These are phyloP conservation scores for Acrobeloides nanus DNA, from an alignment of 2,888 invertebrate genomes.

Conservation along the genomic window DNA sequence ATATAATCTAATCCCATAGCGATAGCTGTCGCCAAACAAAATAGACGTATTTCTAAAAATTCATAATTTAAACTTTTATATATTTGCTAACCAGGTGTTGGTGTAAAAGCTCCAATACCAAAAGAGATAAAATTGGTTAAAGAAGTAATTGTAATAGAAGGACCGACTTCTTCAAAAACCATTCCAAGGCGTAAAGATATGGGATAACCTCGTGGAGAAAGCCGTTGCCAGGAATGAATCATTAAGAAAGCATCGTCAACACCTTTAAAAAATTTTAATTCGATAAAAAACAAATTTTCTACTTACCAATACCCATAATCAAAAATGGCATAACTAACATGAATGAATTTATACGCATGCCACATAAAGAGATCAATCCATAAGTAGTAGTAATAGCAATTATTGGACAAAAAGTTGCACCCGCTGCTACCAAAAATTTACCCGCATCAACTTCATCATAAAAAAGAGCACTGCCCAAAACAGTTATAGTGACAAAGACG, in stretches of 20 bases:
- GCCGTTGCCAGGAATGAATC: conserved; percentile 48
- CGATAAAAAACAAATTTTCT: neutral
- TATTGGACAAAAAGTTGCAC: conserved; percentile 1
- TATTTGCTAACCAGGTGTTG: conserved; percentile 41
- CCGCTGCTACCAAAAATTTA: conserved; percentile 23
- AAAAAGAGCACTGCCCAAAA: conserved; percentile 36
- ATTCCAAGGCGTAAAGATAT: conserved; percentile 26
- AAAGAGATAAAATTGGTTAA: conserved; percentile 53
- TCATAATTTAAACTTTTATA: neutral
- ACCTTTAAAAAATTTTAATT: neutral
- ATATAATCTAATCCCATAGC: conserved; percentile 48
- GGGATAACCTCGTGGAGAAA: conserved; percentile 10
- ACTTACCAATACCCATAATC: conserved; percentile 49
- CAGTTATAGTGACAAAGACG: conserved; percentile 39
- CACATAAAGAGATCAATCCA: conserved; percentile 38
- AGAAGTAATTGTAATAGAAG: conserved; percentile 51
- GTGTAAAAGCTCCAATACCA: conserved; percentile 49
- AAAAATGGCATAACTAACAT: conserved; percentile 51
- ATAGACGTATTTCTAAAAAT: conserved; percentile 46
- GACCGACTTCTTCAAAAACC: conserved; percentile 50
- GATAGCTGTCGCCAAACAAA: conserved; percentile 49
- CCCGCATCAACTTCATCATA: conserved; percentile 26
- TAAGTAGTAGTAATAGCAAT: conserved; percentile 39
- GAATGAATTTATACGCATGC: conserved; percentile 46
- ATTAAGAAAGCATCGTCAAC: conserved; percentile 37